These are phyloP conservation scores for Homarus americanus DNA, from an alignment of 1,140 invertebrate genomes.

Conservation along the genomic window DNA sequence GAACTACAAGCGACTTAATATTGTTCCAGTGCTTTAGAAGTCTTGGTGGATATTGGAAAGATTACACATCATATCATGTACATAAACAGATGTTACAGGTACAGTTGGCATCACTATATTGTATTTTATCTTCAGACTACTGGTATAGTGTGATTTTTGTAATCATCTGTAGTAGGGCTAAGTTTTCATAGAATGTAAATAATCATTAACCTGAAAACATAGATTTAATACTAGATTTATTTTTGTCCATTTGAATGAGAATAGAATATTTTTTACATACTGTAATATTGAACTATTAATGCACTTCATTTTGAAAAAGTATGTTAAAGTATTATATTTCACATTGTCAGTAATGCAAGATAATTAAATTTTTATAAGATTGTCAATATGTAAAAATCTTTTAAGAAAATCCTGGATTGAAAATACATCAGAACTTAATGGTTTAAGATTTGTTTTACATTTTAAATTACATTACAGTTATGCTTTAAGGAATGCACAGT, in stretches of 20 bases:
- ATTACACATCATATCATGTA: neutral
- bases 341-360: no score
- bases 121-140: neutral
- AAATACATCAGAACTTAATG: no score
- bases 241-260: neutral
- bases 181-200: neutral
- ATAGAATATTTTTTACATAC: no score
- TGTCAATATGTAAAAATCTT: no score
- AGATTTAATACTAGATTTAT: neutral
- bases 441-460: no score
- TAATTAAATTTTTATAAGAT: no score
- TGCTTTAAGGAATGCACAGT: no score
- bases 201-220: neutral
- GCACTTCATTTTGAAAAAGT: neutral
- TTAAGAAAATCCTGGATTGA: no score
- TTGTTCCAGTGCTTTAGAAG: neutral
- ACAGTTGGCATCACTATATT: neutral
- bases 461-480: no score
- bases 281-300: neutral
- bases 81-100: neutral
- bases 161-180: neutral
- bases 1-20: neutral
- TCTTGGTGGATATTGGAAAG: neutral
- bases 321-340: neutral
- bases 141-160: neutral